Evolutionary conservation across 1,140 invertebrate genomes (phyloP).

Genomic region (Cherax destructor): DNA sequence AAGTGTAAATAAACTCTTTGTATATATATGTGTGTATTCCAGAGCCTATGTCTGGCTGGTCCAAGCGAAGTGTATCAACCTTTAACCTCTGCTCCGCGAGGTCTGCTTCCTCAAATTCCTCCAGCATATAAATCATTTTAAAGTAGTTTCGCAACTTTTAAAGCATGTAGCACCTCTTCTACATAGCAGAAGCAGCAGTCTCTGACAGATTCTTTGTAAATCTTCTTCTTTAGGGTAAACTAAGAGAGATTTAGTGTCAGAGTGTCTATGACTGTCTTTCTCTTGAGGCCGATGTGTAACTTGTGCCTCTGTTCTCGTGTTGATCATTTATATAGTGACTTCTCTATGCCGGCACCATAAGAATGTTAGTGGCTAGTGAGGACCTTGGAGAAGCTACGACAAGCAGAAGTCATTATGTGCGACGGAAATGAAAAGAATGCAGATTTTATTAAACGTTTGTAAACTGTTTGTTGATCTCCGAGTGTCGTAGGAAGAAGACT

Average conservation of each 20-base stretch:
- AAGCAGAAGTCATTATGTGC: too few relatives aligned
- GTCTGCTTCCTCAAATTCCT: neutral
- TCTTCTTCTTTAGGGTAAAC: neutral
- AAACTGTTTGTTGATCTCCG: too few relatives aligned
- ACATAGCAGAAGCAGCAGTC: too few relatives aligned
- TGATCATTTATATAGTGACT: neutral
- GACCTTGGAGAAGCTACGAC: too few relatives aligned
- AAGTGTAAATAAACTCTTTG: conserved; percentile 54
- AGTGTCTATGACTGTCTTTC: neutral
- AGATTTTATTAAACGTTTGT: too few relatives aligned
- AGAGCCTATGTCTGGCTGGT: conserved; percentile 55
- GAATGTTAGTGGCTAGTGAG: too few relatives aligned
- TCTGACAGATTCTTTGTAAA: too few relatives aligned
- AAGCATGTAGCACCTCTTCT: neutral
- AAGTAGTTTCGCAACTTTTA: neutral
- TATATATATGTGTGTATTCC: conserved; percentile 48
- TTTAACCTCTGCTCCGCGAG: neutral
- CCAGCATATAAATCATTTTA: neutral
- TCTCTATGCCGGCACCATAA: neutral
- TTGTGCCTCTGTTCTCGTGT: neutral
- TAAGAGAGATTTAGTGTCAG: neutral
- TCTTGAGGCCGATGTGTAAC: neutral
- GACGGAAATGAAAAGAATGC: too few relatives aligned
- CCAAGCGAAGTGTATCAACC: conserved; percentile 43
- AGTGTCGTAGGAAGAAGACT: too few relatives aligned